Evolutionary conservation across 2,888 invertebrate genomes (phyloP).

Genomic region (Syrphus vitripennis): DNA sequence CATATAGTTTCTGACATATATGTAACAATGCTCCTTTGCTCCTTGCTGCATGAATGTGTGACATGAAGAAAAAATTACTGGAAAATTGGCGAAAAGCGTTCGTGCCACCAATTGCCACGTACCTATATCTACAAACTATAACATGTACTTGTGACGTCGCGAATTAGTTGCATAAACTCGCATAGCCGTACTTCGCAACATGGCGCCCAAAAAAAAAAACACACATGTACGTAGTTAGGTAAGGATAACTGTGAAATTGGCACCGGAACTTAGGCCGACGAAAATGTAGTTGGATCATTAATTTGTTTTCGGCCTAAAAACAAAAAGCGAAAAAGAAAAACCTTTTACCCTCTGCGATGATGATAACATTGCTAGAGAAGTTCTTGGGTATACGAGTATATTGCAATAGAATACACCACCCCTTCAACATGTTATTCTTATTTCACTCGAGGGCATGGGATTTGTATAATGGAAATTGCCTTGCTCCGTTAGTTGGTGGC

Average conservation of each 20-base stretch:
- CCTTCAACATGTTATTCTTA: not conserved
- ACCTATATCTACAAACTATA: not conserved
- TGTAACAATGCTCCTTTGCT: not conserved
- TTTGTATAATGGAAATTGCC: constrained; percentile 67
- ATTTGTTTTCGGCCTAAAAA: constrained; percentile 63
- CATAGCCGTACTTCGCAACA: constrained; percentile 6
- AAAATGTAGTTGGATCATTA: constrained; percentile 67
- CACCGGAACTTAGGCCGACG: constrained; percentile 67
- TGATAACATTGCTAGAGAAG: constrained; percentile 65
- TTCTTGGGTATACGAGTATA: too few relatives aligned
- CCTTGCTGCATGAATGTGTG: constrained; percentile 45
- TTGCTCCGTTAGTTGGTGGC: constrained; percentile 40
- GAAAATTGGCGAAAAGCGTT: constrained; percentile 58
- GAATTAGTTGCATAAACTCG: constrained; percentile 24
- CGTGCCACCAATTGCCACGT: constrained; percentile 66
- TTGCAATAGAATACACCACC: constrained; percentile 45
- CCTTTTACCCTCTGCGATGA: constrained; percentile 42
- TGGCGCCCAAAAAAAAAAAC: constrained; percentile 31
- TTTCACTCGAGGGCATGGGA: constrained; percentile 20
- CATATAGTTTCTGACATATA: constrained; percentile 5
- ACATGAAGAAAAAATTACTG: constrained; percentile 51
- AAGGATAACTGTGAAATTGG: constrained; percentile 53
- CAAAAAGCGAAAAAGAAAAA: not conserved
- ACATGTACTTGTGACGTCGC: constrained; percentile 53
- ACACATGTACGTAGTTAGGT: constrained; percentile 1